Conservation (phyloP, 2,888 invertebrate species). For the Candidula unifasciata region DNA sequence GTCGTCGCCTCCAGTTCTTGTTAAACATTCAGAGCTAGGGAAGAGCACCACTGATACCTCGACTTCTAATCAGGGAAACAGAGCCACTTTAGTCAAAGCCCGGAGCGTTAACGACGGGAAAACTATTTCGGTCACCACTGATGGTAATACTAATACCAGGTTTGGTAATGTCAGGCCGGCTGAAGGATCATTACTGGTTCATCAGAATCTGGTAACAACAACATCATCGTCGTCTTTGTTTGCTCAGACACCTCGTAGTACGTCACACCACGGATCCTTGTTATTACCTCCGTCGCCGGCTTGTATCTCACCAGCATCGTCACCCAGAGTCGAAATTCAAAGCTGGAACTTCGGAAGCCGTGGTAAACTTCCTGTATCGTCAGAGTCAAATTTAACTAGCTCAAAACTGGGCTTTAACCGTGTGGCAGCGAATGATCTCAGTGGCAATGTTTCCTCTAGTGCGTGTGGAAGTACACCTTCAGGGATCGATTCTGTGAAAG, state of each 20-base stretch:
- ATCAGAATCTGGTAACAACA: neutral
- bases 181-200: neutral
- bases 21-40: slow-evolving; percentile 17
- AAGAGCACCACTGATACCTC: neutral
- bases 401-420: neutral
- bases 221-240: neutral
- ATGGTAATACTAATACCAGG: neutral
- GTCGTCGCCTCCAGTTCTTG: slow-evolving; percentile 43
- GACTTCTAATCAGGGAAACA: neutral
- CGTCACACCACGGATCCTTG: neutral
- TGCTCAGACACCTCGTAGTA: neutral
- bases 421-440: neutral
- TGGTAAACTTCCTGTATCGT: neutral
- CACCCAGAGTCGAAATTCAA: slow-evolving; percentile 8
- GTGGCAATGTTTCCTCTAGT: neutral
- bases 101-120: neutral
- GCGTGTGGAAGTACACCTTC: slow-evolving; percentile 5
- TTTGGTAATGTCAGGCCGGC: neutral
- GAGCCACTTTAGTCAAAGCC: neutral
- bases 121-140: neutral
- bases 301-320: neutral
- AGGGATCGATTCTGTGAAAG: neutral
- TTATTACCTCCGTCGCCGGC: neutral
- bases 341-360: neutral
- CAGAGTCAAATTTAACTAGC: neutral